Percentiles rank a stretch among this genome's conserved stretches.
Conservation (phyloP, 2,797 vertebrate species). For the Typhlichthys eigenmanni region DNA sequence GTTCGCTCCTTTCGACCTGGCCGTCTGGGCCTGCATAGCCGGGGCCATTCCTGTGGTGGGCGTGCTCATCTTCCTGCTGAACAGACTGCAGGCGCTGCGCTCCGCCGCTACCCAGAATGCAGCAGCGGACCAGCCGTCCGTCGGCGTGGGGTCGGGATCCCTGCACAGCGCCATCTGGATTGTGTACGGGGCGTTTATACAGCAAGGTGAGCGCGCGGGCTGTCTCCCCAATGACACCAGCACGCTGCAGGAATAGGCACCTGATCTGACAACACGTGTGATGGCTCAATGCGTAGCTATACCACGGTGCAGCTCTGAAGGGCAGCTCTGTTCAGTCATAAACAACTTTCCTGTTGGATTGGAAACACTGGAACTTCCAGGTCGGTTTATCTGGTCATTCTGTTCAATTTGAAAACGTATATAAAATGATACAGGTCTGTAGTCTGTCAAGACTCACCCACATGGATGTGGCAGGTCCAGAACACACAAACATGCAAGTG, state of each 20-base stretch:
- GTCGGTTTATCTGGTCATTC: too few species aligned
- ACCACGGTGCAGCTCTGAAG: too few species aligned
- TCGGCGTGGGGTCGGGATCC: conserved; percentile 75
- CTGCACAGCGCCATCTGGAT: conserved; percentile 96
- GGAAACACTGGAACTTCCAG: too few species aligned
- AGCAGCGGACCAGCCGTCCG: conserved; percentile 36
- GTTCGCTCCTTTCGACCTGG: conserved; percentile 93
- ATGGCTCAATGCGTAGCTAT: not conserved
- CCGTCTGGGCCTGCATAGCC: conserved; percentile 95
- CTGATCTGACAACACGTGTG: not conserved
- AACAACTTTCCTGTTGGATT: too few species aligned
- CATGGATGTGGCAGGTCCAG: too few species aligned
- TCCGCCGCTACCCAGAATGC: conserved; percentile 49
- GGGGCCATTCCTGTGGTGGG: conserved; percentile 92
- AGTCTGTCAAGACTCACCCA: too few species aligned
- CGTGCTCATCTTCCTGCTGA: conserved; percentile 92
- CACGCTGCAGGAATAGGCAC: not conserved
- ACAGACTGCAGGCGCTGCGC: conserved; percentile 87
- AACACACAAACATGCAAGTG: too few species aligned
- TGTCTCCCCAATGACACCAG: not conserved
- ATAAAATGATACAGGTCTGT: too few species aligned
- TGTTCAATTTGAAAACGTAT: too few species aligned
- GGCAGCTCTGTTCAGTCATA: too few species aligned
- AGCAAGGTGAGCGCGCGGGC: conserved; percentile 83
- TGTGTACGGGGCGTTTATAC: conserved; percentile 93